A percentile compares a stretch with the other conserved stretches of the same genome.
Evolutionary conservation across 2,113 vertebrate species (phyloP).

Genomic region (Meriones unguiculatus): DNA sequence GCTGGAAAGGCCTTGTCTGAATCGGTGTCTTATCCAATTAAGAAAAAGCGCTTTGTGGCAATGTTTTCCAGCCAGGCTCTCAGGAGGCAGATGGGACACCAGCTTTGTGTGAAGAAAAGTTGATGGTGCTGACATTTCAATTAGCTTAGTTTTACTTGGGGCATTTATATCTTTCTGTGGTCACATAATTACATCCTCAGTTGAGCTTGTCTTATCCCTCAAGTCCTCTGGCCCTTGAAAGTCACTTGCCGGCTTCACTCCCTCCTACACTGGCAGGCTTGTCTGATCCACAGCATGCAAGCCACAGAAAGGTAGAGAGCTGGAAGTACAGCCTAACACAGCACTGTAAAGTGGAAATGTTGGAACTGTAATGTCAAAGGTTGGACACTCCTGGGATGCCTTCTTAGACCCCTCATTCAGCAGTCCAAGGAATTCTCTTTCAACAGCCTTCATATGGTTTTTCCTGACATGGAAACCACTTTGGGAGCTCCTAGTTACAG

Average conservation of each 20-base stretch:
- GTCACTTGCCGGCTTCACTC: not conserved
- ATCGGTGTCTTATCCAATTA: slow-evolving; percentile 52
- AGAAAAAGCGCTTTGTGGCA: not conserved
- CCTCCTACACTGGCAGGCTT: not conserved
- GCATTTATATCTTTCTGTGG: slow-evolving; percentile 13
- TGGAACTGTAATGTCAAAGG: not conserved
- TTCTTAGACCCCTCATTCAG: not conserved
- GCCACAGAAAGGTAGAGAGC: not conserved
- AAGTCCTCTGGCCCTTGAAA: not conserved
- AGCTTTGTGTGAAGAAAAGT: not conserved
- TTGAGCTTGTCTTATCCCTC: not conserved
- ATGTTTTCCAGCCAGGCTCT: not conserved
- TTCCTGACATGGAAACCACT: not conserved
- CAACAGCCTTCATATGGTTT: no score
- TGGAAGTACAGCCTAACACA: not conserved
- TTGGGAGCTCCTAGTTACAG: no score
- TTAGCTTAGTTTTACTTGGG: slow-evolving; percentile 25
- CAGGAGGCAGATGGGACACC: not conserved
- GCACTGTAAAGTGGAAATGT: not conserved
- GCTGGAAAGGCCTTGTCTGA: slow-evolving; percentile 42
- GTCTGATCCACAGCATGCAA: not conserved
- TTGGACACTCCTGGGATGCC: not conserved
- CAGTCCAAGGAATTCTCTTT: not conserved
- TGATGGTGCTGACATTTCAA: slow-evolving; percentile 56
- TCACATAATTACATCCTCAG: not conserved